phyloP scores from a whole-genome alignment of 2,113 vertebrate genomes.

The Tricholaema leucomelas region DNA sequence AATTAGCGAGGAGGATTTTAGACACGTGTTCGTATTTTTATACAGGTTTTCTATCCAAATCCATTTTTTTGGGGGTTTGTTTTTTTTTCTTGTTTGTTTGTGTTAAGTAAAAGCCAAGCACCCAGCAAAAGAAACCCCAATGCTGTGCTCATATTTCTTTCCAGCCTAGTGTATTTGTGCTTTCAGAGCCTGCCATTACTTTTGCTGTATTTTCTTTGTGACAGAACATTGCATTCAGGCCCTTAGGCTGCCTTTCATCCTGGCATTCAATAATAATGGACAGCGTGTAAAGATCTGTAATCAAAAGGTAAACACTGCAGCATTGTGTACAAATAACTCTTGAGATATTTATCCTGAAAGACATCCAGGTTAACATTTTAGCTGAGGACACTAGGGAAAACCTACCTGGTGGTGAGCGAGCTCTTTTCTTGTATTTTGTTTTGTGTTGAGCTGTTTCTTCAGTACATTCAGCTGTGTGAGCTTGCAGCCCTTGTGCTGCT shows the following conservation, averaged over 20 bases:
- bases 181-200: constrained; percentile 37
- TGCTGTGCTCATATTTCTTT: not conserved
- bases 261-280: constrained; percentile 62
- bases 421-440: not conserved
- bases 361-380: constrained; percentile 50
- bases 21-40: rapidly evolving
- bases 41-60: not conserved
- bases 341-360: constrained; percentile 61
- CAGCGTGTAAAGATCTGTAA: constrained; percentile 64
- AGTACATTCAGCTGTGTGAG: not conserved
- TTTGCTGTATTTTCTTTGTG: constrained; percentile 66
- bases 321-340: constrained; percentile 50
- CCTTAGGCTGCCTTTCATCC: constrained; percentile 61
- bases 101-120: not conserved
- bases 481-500: not conserved
- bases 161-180: not conserved
- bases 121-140: not conserved
- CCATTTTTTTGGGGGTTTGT: not conserved
- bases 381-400: constrained; percentile 33
- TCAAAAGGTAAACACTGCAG: constrained; percentile 61
- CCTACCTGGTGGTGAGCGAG: not conserved
- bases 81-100: not conserved
- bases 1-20: not conserved
- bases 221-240: constrained; percentile 19
- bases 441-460: constrained; percentile 22